phyloP scores from a whole-genome alignment of 1,140 invertebrate species.

The Bombus confusus region DNA sequence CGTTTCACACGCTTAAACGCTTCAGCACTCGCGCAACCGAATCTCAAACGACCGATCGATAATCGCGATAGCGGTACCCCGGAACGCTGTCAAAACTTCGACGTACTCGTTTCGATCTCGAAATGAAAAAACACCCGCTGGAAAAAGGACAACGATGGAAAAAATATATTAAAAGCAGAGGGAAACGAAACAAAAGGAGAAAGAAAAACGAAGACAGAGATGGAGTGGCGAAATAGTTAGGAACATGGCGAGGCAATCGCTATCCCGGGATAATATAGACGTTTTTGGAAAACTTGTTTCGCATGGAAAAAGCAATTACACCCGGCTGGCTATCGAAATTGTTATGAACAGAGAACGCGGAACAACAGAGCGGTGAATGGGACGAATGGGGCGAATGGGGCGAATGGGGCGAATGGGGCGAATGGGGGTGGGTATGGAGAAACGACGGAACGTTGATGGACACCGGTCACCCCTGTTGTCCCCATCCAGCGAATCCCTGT shows the following conservation, averaged over 20 bases:
- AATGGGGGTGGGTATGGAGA: neutral
- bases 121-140: too few species aligned
- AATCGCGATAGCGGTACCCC: too few species aligned
- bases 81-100: too few species aligned
- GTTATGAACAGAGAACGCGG: conserved; percentile 47
- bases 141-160: too few species aligned
- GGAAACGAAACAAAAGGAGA: too few species aligned
- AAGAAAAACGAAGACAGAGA: neutral
- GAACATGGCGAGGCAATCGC: conserved; percentile 2
- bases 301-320: conserved; percentile 58
- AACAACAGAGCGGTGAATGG: neutral
- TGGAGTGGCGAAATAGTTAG: neutral
- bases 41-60: too few species aligned
- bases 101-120: too few species aligned
- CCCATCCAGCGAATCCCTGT: conserved; percentile 2
- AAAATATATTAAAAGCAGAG: too few species aligned
- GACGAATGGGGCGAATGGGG: neutral
- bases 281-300: conserved; percentile 44
- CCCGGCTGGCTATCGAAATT: conserved; percentile 47
- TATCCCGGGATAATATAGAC: neutral
- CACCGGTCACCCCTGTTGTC: conserved; percentile 9
- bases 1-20: too few species aligned
- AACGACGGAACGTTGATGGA: conserved; percentile 51
- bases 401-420: neutral
- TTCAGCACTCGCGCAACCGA: too few species aligned